A percentile compares a stretch with the other conserved stretches of the same genome.
Conservation (phyloP, 2,113 vertebrate genomes). For the Micromys minutus region DNA sequence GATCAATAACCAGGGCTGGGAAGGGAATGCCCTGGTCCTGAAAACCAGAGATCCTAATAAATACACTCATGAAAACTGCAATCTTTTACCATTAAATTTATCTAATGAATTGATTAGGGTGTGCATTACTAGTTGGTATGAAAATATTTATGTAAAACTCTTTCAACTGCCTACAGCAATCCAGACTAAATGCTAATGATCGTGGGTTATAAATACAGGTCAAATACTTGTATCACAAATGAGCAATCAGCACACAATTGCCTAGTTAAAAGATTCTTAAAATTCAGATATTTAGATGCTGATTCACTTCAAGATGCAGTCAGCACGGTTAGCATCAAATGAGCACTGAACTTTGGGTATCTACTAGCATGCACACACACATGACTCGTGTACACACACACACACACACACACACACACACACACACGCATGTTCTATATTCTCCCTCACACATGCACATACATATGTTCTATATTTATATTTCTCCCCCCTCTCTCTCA, state of each 20-base stretch:
- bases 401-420: neutral
- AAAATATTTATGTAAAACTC: neutral
- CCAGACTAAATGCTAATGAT: neutral
- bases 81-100: neutral
- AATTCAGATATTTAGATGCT: neutral
- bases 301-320: neutral
- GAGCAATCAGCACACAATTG: neutral
- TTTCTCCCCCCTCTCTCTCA: no score
- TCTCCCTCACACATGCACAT: neutral
- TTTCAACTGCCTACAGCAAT: slow-evolving; percentile 2
- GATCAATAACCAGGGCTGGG: neutral
- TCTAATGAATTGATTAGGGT: neutral
- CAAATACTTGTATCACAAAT: slow-evolving; percentile 15
- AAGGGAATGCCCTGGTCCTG: neutral
- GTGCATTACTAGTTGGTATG: neutral
- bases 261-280: neutral
- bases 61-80: neutral
- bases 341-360: neutral
- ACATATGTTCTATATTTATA: neutral
- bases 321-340: neutral
- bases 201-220: neutral
- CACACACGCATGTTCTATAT: no score
- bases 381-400: neutral
- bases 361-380: neutral
- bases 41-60: neutral